phyloP scores from a whole-genome alignment of 2,113 vertebrate species.

The Choloepus hoffmanni region DNA sequence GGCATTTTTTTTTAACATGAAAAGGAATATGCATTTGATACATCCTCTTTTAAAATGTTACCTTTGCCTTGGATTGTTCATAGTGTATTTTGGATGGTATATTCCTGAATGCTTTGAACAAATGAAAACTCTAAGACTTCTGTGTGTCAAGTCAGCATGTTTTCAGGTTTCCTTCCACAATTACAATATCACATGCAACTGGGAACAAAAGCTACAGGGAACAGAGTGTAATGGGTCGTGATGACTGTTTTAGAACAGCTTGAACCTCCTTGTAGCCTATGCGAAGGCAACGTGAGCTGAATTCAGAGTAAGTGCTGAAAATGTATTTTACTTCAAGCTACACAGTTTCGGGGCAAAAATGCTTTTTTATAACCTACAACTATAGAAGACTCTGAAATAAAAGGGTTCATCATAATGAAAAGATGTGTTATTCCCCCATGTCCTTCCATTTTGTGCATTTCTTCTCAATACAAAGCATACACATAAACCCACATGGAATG shows the following conservation, averaged over 20 bases:
- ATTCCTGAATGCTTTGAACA: conserved; percentile 49
- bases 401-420: conserved; percentile 72
- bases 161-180: conserved; percentile 74
- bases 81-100: neutral
- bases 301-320: conserved; percentile 89
- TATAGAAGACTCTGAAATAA: conserved; percentile 72
- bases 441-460: conserved; percentile 34
- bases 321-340: conserved; percentile 88
- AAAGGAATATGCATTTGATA: conserved; percentile 32
- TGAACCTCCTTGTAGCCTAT: conserved; percentile 90
- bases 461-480: conserved; percentile 54
- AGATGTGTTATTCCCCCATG: neutral
- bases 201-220: conserved; percentile 92
- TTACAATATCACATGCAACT: conserved; percentile 86
- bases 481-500: conserved; percentile 52
- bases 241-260: conserved; percentile 96
- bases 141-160: conserved; percentile 49
- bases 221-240: conserved; percentile 93
- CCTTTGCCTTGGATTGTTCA: conserved; percentile 50
- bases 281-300: conserved; percentile 92
- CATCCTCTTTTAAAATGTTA: conserved; percentile 18
- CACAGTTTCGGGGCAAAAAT: conserved; percentile 69
- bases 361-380: conserved; percentile 82
- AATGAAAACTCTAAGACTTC: conserved; percentile 24
- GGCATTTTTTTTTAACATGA: conserved; percentile 1